Percentiles rank a stretch among this genome's conserved stretches.
phyloP scores from a whole-genome alignment of 2,888 invertebrate species.

The Eledona agricola region DNA sequence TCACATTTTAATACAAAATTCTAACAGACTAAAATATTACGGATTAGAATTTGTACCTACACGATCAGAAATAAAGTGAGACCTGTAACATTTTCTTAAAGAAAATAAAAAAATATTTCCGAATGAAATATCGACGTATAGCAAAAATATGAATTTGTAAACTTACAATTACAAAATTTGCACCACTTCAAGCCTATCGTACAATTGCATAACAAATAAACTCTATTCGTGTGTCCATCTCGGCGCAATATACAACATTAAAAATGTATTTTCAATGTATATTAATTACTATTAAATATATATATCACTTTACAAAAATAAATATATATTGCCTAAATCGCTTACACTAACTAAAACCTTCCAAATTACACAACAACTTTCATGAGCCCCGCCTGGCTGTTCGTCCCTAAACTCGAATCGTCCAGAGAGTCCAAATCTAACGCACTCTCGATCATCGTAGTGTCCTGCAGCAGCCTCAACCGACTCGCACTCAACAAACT shows the following conservation, averaged over 20 bases:
- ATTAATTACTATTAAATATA: no score
- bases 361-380: slow-evolving; percentile 65
- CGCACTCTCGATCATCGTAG: slow-evolving; percentile 91
- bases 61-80: background rate
- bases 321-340: slow-evolving; percentile 27
- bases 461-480: slow-evolving; percentile 81
- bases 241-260: slow-evolving; percentile 10
- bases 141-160: slow-evolving; percentile 44
- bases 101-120: slow-evolving; percentile 10
- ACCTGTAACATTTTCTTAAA: background rate
- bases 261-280: slow-evolving; percentile 11
- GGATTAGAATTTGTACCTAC: slow-evolving; percentile 27
- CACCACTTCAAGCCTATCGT: slow-evolving; percentile 33
- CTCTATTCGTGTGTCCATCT: slow-evolving; percentile 1
- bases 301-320: slow-evolving; percentile 36
- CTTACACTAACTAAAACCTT: slow-evolving; percentile 32
- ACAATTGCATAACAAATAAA: slow-evolving; percentile 36
- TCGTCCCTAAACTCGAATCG: slow-evolving; percentile 74
- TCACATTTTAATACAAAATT: slow-evolving; percentile 34
- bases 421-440: slow-evolving; percentile 88
- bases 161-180: slow-evolving; percentile 34
- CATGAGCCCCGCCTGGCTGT: slow-evolving; percentile 73
- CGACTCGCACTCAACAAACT: slow-evolving; percentile 74
- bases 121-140: slow-evolving; percentile 37
- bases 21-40: slow-evolving; percentile 9